Conservation (phyloP, 2,888 invertebrate species). For the Brachyptera risi region DNA sequence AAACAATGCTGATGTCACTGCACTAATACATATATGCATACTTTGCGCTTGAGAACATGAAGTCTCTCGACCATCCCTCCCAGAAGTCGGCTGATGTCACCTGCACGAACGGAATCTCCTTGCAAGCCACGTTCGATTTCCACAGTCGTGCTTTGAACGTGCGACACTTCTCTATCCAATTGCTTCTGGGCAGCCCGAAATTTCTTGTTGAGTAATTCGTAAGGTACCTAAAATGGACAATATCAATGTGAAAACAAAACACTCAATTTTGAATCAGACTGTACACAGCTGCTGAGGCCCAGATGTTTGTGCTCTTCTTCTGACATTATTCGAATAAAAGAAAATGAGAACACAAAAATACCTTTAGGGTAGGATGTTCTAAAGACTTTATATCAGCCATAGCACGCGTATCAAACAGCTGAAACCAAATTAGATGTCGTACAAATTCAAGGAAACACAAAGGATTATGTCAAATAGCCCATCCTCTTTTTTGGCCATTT, state of each 20-base stretch:
- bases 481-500: slow-evolving; percentile 10
- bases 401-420: not conserved
- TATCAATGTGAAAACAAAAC: too few species aligned
- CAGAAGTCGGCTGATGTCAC: slow-evolving; percentile 73
- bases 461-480: slow-evolving; percentile 3
- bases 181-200: slow-evolving; percentile 94
- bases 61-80: slow-evolving; percentile 66
- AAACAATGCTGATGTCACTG: too few species aligned
- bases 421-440: too few species aligned
- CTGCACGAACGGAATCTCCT: slow-evolving; percentile 54
- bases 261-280: not conserved
- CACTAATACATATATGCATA: too few species aligned
- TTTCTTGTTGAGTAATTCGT: slow-evolving; percentile 92
- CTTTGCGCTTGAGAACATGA: slow-evolving; percentile 84
- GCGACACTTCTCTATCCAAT: slow-evolving; percentile 87
- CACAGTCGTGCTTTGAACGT: slow-evolving; percentile 72
- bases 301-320: too few species aligned
- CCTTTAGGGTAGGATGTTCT: slow-evolving; percentile 95
- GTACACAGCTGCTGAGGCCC: too few species aligned
- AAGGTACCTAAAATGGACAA: slow-evolving; percentile 34
- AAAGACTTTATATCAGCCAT: slow-evolving; percentile 64
- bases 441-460: too few species aligned
- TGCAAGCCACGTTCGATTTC: slow-evolving; percentile 75
- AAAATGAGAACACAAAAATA: too few species aligned
- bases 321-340: too few species aligned